phyloP scores from a whole-genome alignment of 2,888 invertebrate species.

The Digitonthophagus gazella region DNA sequence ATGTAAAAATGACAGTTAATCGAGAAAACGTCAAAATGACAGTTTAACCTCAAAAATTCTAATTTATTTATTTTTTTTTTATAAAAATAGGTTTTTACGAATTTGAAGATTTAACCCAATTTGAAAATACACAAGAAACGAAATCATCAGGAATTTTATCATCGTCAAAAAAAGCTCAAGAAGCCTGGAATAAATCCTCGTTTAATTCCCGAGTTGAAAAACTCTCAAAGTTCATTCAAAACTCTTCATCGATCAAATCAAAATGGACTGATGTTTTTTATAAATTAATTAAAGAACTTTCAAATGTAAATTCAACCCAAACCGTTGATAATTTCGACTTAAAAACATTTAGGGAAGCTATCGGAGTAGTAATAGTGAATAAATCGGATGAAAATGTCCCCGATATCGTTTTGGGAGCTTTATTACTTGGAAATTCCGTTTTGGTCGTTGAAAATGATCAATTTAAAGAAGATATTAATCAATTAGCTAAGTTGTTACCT shows the following conservation, averaged over 20 bases:
- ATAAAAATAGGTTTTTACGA: conserved; percentile 32
- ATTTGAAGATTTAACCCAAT: conserved; percentile 25
- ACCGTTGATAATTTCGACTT: conserved; percentile 32
- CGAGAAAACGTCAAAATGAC: too few species aligned
- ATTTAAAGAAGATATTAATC: too few species aligned
- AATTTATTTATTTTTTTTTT: conserved; percentile 26
- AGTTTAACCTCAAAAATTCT: background rate
- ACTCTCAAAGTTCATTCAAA: conserved; percentile 24
- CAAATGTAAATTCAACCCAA: conserved; percentile 14
- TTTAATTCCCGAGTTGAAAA: conserved; percentile 33
- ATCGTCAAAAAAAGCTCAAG: conserved; percentile 52
- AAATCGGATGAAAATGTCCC: conserved; percentile 23
- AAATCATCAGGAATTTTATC: conserved; percentile 53
- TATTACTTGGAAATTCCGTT: conserved; percentile 44
- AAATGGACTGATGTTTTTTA: background rate
- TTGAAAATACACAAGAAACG: background rate
- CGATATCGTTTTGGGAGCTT: conserved; percentile 35
- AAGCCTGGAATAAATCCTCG: conserved; percentile 43
- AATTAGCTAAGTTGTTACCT: conserved; percentile 25
- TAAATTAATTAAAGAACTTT: conserved; percentile 23
- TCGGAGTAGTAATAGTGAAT: conserved; percentile 41
- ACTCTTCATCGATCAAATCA: conserved; percentile 26
- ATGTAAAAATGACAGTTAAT: too few species aligned
- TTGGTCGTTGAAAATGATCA: conserved; percentile 36
- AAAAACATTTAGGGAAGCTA: conserved; percentile 34